These are phyloP conservation scores for Brevimyrus niger DNA, from an alignment of 2,113 vertebrate genomes.

Conservation along the genomic window DNA sequence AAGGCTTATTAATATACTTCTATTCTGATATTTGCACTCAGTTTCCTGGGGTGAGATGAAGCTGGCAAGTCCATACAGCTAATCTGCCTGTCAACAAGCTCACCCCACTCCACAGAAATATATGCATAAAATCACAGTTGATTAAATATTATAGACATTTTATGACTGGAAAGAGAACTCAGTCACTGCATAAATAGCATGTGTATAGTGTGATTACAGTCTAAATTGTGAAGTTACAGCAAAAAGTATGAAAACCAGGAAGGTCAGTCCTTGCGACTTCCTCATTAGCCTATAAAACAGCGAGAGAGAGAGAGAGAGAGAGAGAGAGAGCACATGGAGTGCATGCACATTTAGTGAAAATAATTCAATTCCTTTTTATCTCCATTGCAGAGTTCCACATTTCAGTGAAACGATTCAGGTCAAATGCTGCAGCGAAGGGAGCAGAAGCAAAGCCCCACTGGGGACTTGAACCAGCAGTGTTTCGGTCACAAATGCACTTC, in stretches of 20 bases:
- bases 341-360: not conserved
- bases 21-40: constrained; percentile 17
- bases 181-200: not conserved
- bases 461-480: not conserved
- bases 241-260: not conserved
- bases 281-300: not conserved
- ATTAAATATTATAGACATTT: not conserved
- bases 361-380: not conserved
- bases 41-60: not conserved
- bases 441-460: not conserved
- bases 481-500: not conserved
- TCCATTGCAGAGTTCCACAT: constrained; percentile 2
- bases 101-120: not conserved
- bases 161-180: not conserved
- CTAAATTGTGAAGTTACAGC: not conserved
- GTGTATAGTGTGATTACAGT: not conserved
- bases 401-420: not conserved
- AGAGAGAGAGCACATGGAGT: not conserved
- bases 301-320: not conserved
- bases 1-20: constrained; percentile 13
- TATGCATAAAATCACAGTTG: not conserved
- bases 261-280: not conserved
- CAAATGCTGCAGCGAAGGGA: not conserved
- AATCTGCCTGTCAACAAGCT: not conserved
- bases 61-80: not conserved